A percentile compares a stretch with the other conserved stretches of the same genome.
Evolutionary conservation across 2,113 vertebrate species (phyloP).

Genomic region (Mystacornis crossleyi): DNA sequence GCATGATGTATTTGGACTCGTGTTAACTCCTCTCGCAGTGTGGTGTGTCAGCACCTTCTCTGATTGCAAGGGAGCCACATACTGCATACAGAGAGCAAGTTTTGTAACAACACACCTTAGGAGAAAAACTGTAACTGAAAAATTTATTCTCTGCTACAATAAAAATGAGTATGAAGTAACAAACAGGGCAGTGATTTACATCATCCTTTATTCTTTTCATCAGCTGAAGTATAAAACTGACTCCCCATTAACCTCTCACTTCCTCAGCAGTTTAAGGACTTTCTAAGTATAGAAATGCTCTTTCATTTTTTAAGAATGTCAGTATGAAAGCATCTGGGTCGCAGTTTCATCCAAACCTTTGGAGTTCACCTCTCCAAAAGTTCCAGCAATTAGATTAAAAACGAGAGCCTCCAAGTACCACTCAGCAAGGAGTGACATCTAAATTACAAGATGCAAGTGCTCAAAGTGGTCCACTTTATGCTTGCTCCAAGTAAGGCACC

Average conservation of each 20-base stretch:
- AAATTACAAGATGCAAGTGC: neutral
- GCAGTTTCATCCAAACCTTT: neutral
- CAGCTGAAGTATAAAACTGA: neutral
- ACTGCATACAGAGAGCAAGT: neutral
- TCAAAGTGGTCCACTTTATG: neutral
- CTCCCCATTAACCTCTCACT: neutral
- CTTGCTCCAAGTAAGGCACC: neutral
- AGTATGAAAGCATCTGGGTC: neutral
- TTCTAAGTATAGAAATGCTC: neutral
- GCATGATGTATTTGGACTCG: neutral
- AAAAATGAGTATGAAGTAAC: neutral
- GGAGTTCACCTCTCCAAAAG: neutral
- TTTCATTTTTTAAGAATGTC: neutral
- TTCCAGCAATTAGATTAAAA: neutral
- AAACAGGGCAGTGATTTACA: neutral
- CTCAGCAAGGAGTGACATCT: neutral
- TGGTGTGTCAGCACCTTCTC: neutral
- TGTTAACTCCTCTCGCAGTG: rapidly evolving
- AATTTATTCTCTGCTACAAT: neutral
- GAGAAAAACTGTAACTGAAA: neutral
- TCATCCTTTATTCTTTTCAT: neutral
- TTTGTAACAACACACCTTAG: neutral
- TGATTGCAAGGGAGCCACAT: neutral
- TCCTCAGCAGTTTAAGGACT: neutral
- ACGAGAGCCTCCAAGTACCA: neutral